These are phyloP conservation scores for Polietes domitor DNA, from an alignment of 2,888 invertebrate species.

Conservation along the genomic window DNA sequence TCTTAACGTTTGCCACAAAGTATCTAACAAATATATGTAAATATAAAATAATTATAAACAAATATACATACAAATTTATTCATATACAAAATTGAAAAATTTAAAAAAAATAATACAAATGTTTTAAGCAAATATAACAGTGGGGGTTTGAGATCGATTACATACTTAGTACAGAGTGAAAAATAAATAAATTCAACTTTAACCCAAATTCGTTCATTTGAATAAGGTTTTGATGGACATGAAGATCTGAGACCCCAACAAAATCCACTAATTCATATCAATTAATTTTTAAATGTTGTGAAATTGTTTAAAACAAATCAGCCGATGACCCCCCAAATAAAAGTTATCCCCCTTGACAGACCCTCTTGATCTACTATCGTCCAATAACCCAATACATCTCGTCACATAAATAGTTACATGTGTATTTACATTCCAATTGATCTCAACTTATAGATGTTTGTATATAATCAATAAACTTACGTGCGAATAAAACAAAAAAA, in stretches of 20 bases:
- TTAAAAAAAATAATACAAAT: neutral
- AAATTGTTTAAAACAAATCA: slow-evolving; percentile 52
- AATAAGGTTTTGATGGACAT: neutral
- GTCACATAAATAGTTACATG: neutral
- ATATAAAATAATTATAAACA: slow-evolving; percentile 15
- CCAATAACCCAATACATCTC: slow-evolving; percentile 2
- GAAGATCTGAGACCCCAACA: neutral
- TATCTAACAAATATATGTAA: slow-evolving; percentile 13
- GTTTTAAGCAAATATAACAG: neutral
- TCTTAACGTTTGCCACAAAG: neutral
- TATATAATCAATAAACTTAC: slow-evolving; percentile 32
- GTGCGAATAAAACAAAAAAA: neutral
- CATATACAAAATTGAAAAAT: too few relatives aligned
- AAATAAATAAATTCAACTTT: neutral
- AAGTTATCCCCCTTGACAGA: neutral
- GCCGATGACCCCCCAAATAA: neutral
- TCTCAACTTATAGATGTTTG: slow-evolving; percentile 41
- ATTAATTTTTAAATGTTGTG: slow-evolving; percentile 66
- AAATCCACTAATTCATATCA: slow-evolving; percentile 58
- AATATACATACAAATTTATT: slow-evolving; percentile 23
- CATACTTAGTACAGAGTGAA: neutral
- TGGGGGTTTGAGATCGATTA: neutral
- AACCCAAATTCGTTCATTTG: neutral
- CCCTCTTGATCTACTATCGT: too few relatives aligned
- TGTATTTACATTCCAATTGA: slow-evolving; percentile 19